phyloP scores from a whole-genome alignment of 2,888 invertebrate genomes.

The Balanococcus diminutus region DNA sequence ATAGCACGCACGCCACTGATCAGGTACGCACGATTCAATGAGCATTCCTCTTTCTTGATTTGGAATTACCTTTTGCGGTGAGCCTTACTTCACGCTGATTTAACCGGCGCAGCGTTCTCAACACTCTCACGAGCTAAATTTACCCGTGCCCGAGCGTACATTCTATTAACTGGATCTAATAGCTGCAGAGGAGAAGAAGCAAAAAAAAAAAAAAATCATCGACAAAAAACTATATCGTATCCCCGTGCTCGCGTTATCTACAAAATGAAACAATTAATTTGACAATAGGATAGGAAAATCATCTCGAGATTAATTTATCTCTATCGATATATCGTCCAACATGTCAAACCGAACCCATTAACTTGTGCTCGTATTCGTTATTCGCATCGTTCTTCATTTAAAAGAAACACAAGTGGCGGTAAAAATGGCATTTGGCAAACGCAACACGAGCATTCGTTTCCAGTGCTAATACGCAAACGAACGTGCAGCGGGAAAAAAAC shows the following conservation, averaged over 20 bases:
- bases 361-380: too few species aligned
- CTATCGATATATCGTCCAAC: not conserved
- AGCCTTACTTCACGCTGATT: conserved; percentile 48
- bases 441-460: not conserved
- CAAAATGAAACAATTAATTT: conserved; percentile 27
- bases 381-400: not conserved
- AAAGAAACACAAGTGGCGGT: not conserved
- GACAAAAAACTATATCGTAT: not conserved
- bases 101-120: conserved; percentile 32
- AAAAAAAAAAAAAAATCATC: conserved; percentile 8
- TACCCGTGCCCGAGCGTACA: conserved; percentile 46
- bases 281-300: conserved; percentile 16
- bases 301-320: not conserved
- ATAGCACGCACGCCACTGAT: conserved; percentile 51
- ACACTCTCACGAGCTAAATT: conserved; percentile 50
- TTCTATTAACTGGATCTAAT: conserved; percentile 52
- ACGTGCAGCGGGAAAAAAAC: not conserved
- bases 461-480: conserved; percentile 6
- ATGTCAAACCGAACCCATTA: not conserved
- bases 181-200: not conserved
- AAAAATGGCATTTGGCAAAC: conserved; percentile 30
- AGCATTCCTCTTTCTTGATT: conserved; percentile 45
- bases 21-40: conserved; percentile 52
- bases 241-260: conserved; percentile 36
- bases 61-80: conserved; percentile 49